Base-by-base conservation (phyloP, 1,140 invertebrate genomes). In the Physella acuta region DNA sequence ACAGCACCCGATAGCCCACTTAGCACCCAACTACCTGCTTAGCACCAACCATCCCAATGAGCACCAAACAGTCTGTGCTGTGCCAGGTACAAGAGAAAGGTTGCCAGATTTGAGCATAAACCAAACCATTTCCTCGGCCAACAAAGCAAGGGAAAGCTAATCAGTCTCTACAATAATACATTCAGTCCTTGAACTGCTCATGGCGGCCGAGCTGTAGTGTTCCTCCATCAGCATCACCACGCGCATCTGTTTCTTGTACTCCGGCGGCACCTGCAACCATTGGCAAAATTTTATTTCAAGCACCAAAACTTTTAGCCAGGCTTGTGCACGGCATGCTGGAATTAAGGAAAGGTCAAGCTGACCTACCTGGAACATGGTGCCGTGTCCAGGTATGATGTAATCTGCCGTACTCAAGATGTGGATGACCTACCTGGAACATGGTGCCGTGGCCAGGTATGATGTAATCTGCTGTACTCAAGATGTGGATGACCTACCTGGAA, bases 371-470 rank as follows among this genome's bases (percentile, higher is more conserved):
- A 95, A 95, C 85, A 90, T 90, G 28, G 88, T 82, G 8, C 94
- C 93, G 88, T 98, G 95, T 0, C 95, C 95, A 30, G 95, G 95
- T 73, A 98, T 86, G 75, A 98, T 94, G 81, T 88, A 91, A 81
- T 94, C 89, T 16, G 90, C 92, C 16, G 89, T 77, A 56, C 89
- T 77, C 8, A 26, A 56, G 17, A 26, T 26, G 8, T n/a, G 53
- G 28, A 56, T 11, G 11, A 14, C 53, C 11, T 14, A 83, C 82
- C 64, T 76, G 65, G 84, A 95, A 95, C 85, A 90, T 90, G 28
- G 88, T 82, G 8, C 94, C 93, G 88, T 98, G 95, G 0, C 95
- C 95, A 30, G 95, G 95, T 73, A 98, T 86, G 75, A 98, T 94
- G 81, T 88, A 91, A 81, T 94, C 89, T 16, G 90, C 92, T 16